Evolutionary conservation across 2,113 vertebrate species (phyloP), one percentile per base, ranked within the genome.

Genomic region (Myodes glareolus): DNA sequence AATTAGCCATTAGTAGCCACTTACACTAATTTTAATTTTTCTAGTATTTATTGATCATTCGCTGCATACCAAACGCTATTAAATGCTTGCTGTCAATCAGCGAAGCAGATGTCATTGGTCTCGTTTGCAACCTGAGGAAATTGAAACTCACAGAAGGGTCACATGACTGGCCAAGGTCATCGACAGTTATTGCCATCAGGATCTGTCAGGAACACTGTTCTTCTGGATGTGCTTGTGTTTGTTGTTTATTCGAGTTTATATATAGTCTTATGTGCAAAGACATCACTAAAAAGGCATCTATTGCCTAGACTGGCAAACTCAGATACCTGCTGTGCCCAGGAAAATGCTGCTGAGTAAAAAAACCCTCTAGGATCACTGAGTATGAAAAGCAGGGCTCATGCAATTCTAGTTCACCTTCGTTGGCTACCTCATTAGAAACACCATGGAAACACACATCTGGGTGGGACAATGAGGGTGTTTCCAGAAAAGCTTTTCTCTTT

Each of bases 11-110:
- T 55, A 73, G 86, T 61, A 88, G 72, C 47, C 82, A 90, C 91
- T 96, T 94, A 70, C 55, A 90, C 50, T 47, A 45, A 67, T 94
- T 92, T 96, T 90, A 68, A 11, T 78, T 21, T 47, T 88, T 77
- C 65, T 47, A 25, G 55, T 39, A 81, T 85, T 84, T 90, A 61
- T 81, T 94, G 88, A 85, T 77, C 70, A 31, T 61, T 68, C 78
- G 80, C 52, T 87, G 1, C 47, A 31, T 70, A 25, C 67, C 68
- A 82, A 77, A 23, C 47, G 68, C 45, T 84, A 52, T 47, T 65
- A 92, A 76, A 67, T 67, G n/a, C 52, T 94, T 14, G 61, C 21
- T 70, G 17, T 72, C n/a, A 23, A 42, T 92, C 55, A 45, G 19
- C 42, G 63, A 87, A 78, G 52, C 12, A 3, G 47, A 33, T 19